A percentile compares a stretch with the other conserved stretches of the same genome.
phyloP scores from a whole-genome alignment of 2,888 invertebrate species.

The Dryomyza anilis region DNA sequence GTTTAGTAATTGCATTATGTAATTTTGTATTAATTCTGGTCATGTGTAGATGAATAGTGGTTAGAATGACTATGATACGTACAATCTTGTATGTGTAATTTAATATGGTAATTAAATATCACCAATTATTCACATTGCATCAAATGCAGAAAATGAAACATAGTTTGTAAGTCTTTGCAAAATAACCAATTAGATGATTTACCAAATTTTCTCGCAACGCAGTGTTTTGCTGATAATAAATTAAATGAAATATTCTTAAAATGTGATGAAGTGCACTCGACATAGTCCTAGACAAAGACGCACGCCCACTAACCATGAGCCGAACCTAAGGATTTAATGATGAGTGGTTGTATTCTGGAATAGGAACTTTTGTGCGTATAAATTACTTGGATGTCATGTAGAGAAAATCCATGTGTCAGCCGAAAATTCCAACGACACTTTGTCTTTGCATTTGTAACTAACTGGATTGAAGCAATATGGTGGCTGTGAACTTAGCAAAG shows the following conservation, averaged over 20 bases:
- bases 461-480: too few relatives aligned
- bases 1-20: too few relatives aligned
- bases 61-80: too few relatives aligned
- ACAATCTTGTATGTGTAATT: too few relatives aligned
- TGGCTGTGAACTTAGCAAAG: too few relatives aligned
- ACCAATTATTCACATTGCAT: too few relatives aligned
- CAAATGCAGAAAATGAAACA: too few relatives aligned
- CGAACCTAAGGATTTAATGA: background rate
- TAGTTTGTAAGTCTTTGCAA: constrained; percentile 1
- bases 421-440: constrained; percentile 24
- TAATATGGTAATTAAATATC: too few relatives aligned
- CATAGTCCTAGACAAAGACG: background rate
- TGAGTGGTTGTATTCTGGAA: background rate
- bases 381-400: constrained; percentile 39
- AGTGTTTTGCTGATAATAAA: constrained; percentile 18
- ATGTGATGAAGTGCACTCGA: constrained; percentile 21
- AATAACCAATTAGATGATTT: constrained; percentile 20
- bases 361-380: constrained; percentile 29
- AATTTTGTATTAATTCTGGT: too few relatives aligned
- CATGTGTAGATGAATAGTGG: too few relatives aligned
- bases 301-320: background rate
- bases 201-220: background rate
- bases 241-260: constrained; percentile 26
- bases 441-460: constrained; percentile 19
- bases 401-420: constrained; percentile 39